phyloP scores from a whole-genome alignment of 2,888 invertebrate genomes.

The Tillus elongatus region DNA sequence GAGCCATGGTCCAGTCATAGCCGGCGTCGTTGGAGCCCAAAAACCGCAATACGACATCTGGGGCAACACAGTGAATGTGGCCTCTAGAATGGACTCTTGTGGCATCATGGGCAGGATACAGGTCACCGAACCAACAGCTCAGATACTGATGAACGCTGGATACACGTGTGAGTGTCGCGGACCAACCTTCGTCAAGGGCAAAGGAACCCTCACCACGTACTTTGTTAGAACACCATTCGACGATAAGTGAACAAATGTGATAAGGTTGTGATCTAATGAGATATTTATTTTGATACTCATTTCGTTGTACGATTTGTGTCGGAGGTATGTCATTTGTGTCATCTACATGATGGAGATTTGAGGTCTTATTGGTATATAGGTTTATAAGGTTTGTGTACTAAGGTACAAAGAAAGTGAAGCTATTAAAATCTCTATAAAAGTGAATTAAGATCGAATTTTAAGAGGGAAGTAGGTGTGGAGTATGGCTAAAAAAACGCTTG shows the following conservation, averaged over 20 bases:
- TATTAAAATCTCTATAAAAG: no score
- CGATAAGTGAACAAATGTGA: slow-evolving; percentile 40
- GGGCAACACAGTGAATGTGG: slow-evolving; percentile 98
- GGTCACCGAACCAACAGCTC: slow-evolving; percentile 73
- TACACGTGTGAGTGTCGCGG: slow-evolving; percentile 87
- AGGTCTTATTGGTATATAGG: no score
- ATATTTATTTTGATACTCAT: no score
- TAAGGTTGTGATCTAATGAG: slow-evolving; percentile 5
- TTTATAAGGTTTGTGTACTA: no score
- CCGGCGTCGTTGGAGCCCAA: slow-evolving; percentile 93
- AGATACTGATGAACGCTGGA: slow-evolving; percentile 74
- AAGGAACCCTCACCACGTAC: slow-evolving; percentile 82
- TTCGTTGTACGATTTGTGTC: no score
- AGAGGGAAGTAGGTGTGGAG: no score
- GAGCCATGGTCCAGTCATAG: slow-evolving; percentile 86
- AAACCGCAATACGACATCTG: slow-evolving; percentile 98
- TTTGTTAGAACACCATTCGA: slow-evolving; percentile 81
- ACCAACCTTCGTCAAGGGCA: slow-evolving; percentile 90
- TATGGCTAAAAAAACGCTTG: no score
- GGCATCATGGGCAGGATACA: slow-evolving; percentile 82
- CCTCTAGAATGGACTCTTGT: slow-evolving; percentile 94
- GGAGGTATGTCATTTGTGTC: no score
- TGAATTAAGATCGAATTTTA: no score
- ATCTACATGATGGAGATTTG: no score
- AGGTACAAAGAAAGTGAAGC: no score